Evolutionary conservation across 2,113 vertebrate species (phyloP).

Genomic region (Eleginops maclovinus): DNA sequence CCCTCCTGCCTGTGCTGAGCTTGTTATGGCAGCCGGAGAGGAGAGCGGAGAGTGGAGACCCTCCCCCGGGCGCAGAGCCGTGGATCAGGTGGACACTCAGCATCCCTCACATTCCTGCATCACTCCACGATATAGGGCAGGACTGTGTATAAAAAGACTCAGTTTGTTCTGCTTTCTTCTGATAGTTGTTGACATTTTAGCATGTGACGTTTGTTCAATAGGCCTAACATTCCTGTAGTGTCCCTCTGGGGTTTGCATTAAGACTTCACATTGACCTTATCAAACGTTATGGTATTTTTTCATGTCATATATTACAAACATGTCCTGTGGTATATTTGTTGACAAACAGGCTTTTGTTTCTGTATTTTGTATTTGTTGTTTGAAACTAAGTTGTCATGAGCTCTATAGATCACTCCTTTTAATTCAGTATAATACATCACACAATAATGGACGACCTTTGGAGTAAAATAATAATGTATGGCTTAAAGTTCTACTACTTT

Average conservation of each 20-base stretch:
- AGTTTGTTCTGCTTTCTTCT: background rate
- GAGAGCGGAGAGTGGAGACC: conserved; percentile 70
- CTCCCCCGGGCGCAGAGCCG: conserved; percentile 72
- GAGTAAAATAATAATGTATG: background rate
- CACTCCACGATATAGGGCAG: conserved; percentile 55
- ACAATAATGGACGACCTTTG: background rate
- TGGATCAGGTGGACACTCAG: conserved; percentile 74
- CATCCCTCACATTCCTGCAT: conserved; percentile 76
- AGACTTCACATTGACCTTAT: conserved; percentile 42
- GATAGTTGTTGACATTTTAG: conserved; percentile 49
- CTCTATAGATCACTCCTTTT: too few relatives aligned
- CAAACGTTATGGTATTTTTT: background rate
- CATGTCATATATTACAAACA: background rate
- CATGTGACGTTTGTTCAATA: conserved; percentile 47
- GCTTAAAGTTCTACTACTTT: background rate
- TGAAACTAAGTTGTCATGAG: too few relatives aligned
- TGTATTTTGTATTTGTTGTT: background rate
- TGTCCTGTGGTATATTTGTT: background rate
- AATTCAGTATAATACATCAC: background rate
- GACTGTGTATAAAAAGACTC: conserved; percentile 1
- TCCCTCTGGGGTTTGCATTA: conserved; percentile 2
- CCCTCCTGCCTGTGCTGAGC: conserved; percentile 36
- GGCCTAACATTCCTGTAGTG: background rate
- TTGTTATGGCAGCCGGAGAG: conserved; percentile 66
- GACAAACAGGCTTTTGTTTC: background rate